Conservation (phyloP, 2,888 invertebrate genomes). For the Oxytorus armatus region DNA sequence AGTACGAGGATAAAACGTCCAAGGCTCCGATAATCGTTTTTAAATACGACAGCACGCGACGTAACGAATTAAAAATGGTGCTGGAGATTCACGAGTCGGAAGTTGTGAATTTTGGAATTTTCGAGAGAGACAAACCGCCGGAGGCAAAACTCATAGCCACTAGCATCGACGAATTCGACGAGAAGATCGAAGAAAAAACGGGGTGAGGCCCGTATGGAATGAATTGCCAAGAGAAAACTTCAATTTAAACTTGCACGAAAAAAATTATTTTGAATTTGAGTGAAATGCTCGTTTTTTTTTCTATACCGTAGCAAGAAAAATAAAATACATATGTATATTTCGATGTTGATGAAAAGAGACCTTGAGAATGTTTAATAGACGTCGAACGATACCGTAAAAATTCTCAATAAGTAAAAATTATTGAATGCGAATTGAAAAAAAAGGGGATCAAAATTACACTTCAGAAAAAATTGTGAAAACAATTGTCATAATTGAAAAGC, state of each 20-base stretch:
- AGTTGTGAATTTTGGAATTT: conserved; percentile 80
- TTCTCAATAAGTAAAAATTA: no score
- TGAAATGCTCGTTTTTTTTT: no score
- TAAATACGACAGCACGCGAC: conserved; percentile 81
- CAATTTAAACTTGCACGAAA: neutral
- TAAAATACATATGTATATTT: no score
- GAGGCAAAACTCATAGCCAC: conserved; percentile 79
- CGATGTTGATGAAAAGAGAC: no score
- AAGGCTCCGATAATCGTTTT: conserved; percentile 80
- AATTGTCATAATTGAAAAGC: no score
- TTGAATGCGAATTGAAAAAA: no score
- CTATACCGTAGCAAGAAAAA: no score
- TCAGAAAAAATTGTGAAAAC: no score
- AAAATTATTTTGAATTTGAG: no score
- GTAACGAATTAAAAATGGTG: conserved; percentile 80
- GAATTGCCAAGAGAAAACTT: neutral
- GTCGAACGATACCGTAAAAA: no score
- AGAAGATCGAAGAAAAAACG: conserved; percentile 75
- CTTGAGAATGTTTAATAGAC: no score
- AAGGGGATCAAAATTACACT: no score
- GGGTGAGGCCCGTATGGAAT: conserved; percentile 71
- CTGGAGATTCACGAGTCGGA: conserved; percentile 79
- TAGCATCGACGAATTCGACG: conserved; percentile 79
- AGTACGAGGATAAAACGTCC: conserved; percentile 80
- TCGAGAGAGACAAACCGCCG: conserved; percentile 81